Base-by-base conservation (phyloP, 1,140 invertebrate species). In the Anadara kagoshimensis region DNA sequence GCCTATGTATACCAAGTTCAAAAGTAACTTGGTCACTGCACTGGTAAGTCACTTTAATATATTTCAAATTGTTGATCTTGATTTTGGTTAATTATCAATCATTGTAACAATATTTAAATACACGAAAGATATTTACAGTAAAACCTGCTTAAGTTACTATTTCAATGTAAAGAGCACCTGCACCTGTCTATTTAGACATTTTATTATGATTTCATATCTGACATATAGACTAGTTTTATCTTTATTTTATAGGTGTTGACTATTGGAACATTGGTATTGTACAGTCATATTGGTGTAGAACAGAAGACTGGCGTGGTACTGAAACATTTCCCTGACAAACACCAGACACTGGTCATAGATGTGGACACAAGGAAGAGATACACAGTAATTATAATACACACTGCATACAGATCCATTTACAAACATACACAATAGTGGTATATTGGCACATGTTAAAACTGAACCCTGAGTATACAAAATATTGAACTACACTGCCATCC, bases 261-360 rank as follows among this genome's bases (percentile, higher is more conserved):
- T 1, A 84, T 86, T 10, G 88, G 88, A 14, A 86, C 83, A 7
- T 75, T 84, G 49, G 86, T 89, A 14, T 73, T 79, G 43, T 89
- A 87, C 69, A 83, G 64, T 44, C 76, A 84, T 44, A 79, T 72
- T 0, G 81, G 81, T 14, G 64, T 81, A 20, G 86, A 88, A 14
- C 64, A 70, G 36, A 86, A 85, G 71, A 78, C 78, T 45, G 88
- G 86, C n/a, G 85, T 89, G 26, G 85, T 88, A 4, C 79, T 89
- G 10, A 88, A 88, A 79, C 86, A 88, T 63, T 89, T 83, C 68
- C 80, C 87, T 5, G 88, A 88, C 74, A 88, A 87, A 77, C 83
- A 85, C 63, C 79, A 82, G 26, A 84, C 85, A 14, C 77, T 88
- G 16, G 62, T 89, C 16, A 82, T 88, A 0, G 86, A 89, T 73